phyloP scores from a whole-genome alignment of 2,797 vertebrate species.

The Micropoecilia bifurca region DNA sequence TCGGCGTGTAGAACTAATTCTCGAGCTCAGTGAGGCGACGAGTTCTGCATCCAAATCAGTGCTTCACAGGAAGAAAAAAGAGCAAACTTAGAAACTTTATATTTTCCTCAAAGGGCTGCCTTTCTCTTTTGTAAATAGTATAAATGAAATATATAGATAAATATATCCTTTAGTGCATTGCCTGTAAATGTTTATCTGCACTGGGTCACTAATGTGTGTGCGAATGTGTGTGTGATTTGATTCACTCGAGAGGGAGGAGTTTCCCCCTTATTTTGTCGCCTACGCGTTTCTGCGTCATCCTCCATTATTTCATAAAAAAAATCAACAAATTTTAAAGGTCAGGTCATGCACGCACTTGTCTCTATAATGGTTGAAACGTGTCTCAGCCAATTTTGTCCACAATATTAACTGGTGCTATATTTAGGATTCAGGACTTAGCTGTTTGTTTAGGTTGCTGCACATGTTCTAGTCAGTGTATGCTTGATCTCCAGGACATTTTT shows the following conservation, averaged over 20 bases:
- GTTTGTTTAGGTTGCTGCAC: conserved; percentile 73
- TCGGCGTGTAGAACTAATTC: conserved; percentile 61
- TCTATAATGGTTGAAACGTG: conserved; percentile 56
- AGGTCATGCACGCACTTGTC: conserved; percentile 50
- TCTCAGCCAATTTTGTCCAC: conserved; percentile 57
- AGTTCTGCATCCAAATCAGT: conserved; percentile 78
- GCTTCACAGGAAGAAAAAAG: conserved; percentile 78
- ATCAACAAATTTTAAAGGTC: conserved; percentile 47
- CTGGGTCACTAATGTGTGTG: conserved; percentile 68
- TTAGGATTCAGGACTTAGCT: conserved; percentile 80
- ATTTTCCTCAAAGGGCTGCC: conserved; percentile 92
- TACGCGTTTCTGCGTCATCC: conserved; percentile 50
- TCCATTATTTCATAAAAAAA: conserved; percentile 34
- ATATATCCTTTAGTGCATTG: conserved; percentile 83
- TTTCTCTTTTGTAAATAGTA: conserved; percentile 90
- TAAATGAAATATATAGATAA: conserved; percentile 76
- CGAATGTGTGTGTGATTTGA: conserved; percentile 44
- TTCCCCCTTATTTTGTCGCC: conserved; percentile 49
- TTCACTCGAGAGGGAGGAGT: conserved; percentile 41
- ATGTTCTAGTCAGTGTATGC: conserved; percentile 57
- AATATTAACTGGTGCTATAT: conserved; percentile 90
- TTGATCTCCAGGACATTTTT: conserved; percentile 41
- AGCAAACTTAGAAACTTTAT: conserved; percentile 80
- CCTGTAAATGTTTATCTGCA: conserved; percentile 84
- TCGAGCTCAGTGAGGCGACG: conserved; percentile 52